Conservation (phyloP, 2,113 vertebrate species). For the Noturus placidus region DNA sequence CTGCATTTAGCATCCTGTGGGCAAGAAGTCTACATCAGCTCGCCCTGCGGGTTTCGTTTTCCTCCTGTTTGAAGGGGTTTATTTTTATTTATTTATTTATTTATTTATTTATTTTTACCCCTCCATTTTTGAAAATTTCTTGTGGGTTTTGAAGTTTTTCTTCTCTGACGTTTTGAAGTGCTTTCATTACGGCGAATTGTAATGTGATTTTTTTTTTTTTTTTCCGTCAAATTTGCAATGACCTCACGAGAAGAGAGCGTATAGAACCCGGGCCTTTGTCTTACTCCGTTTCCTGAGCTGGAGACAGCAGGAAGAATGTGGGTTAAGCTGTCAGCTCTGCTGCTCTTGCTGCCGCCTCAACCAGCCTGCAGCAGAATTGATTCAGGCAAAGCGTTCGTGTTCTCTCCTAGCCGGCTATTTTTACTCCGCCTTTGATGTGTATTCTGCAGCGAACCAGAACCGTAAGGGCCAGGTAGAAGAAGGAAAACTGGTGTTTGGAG, state of each 20-base stretch:
- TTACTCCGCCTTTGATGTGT: constrained; percentile 56
- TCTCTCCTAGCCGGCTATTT: constrained; percentile 53
- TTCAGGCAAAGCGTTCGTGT: constrained; percentile 53
- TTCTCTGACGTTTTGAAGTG: neutral
- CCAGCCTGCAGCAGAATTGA: constrained; percentile 46
- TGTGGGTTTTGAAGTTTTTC: neutral
- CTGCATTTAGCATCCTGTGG: constrained; percentile 12
- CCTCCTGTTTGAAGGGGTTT: neutral
- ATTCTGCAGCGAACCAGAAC: constrained; percentile 42
- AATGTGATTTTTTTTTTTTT: too few species aligned
- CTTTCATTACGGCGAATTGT: neutral
- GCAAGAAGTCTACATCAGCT: neutral
- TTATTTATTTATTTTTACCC: too few species aligned
- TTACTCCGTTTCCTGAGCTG: neutral
- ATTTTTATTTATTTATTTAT: too few species aligned
- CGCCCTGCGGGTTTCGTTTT: neutral
- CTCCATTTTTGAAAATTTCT: too few species aligned
- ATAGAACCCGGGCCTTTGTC: neutral
- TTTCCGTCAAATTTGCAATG: neutral
- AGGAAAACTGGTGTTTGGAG: neutral
- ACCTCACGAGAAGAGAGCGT: neutral
- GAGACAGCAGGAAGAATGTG: constrained; percentile 33
- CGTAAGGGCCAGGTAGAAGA: constrained; percentile 57
- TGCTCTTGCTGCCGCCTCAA: too few species aligned
- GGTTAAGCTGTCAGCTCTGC: constrained; percentile 40